Conservation (phyloP, 23 tunicate genomes). For the Ascidia mentula region DNA sequence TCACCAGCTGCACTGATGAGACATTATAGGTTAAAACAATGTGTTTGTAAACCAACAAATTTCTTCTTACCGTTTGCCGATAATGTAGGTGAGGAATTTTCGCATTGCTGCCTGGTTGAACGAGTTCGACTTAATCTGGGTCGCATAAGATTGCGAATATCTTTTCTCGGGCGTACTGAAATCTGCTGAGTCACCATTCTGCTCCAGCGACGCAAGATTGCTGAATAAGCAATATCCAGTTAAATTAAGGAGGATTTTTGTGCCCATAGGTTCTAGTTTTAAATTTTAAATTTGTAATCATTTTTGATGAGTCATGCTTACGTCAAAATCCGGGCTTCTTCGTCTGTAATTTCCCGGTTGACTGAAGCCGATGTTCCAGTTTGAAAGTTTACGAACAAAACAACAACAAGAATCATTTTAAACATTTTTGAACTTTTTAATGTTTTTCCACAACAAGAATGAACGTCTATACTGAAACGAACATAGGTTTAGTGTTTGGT, state of each 20-base stretch:
- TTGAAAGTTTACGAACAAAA: background rate
- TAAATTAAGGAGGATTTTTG: background rate
- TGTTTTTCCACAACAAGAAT: background rate
- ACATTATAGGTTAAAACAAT: too few relatives aligned
- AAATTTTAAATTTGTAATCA: too few relatives aligned
- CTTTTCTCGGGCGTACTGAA: background rate
- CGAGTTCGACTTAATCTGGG: background rate
- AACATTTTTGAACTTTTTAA: background rate
- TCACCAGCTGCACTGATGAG: too few relatives aligned
- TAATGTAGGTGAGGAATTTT: background rate
- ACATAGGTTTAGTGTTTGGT: too few relatives aligned
- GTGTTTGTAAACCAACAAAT: background rate
- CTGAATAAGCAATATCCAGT: background rate
- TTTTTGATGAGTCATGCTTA: background rate
- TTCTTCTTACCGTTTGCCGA: background rate
- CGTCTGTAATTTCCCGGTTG: slow-evolving; percentile 1
- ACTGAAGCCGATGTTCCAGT: background rate
- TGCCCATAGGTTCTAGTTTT: background rate
- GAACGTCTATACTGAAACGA: too few relatives aligned
- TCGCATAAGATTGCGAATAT: background rate
- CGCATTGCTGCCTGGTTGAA: background rate
- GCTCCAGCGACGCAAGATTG: background rate
- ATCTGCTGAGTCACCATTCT: background rate
- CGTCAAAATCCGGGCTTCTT: slow-evolving; percentile 3
- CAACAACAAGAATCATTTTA: background rate